Base-by-base conservation (phyloP, 2,113 vertebrate species). In the Catharus bicknelli region DNA sequence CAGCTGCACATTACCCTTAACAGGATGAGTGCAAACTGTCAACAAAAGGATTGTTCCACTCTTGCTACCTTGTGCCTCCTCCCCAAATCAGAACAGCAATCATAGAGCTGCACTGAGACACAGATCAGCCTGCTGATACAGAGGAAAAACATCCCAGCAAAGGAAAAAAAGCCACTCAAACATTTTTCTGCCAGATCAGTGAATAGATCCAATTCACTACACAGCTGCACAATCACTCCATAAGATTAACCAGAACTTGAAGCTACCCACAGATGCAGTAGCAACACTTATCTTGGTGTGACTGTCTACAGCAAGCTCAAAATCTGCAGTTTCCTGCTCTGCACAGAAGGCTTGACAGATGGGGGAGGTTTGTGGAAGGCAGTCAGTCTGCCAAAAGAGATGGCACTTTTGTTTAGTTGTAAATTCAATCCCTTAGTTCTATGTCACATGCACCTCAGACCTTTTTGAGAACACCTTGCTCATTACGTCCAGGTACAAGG, bases 321-420 rank as follows among this genome's bases (percentile, higher is more conserved):
- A 86, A 92, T 70, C 79, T 75, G 90, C 84, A 74, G 78, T 68
- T 94, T 82, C 58, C 84, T 87, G 61, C 81, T 72, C 82, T 89
- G 90, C 78, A 91, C 93, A 95, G 91, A 95, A 81, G 77, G 81
- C 53, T 67, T 89, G 66, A 94, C 84, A 94, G 93, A 92, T 68
- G 69, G 77, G 78, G 26, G 61, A 92, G 58, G n/a, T 82, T 89
- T 82, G 47, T 5, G 66, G 62, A 63, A 89, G 62, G 91, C 89
- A 90, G 61, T 29, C 69, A 79, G 87, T 45, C 90, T 95, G 90
- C 81, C 90, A 92, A 22, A 68, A 75, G 68, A 68, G 48, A 82
- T 10, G 10, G 74, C 86, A 68, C 2, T 1, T 90, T 80, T 85
- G 59, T 66, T 82, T 69, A 78, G 51, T 13, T 82, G 74, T 61